Base-by-base conservation (phyloP, 2,113 vertebrate species). In the Bufo bufo region DNA sequence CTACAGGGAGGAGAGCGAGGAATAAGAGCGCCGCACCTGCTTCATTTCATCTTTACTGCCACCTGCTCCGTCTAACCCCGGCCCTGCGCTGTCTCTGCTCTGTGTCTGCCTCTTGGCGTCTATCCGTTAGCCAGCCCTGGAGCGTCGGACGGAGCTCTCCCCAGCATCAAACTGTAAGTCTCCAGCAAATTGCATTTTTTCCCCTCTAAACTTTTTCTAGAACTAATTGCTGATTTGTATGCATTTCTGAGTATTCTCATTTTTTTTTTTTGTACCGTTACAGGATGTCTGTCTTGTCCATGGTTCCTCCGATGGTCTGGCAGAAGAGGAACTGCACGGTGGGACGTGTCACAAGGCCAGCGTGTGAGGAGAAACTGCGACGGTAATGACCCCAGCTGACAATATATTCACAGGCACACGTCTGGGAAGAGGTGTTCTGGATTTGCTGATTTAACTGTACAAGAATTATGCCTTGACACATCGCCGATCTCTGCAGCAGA, bases 161-260 rank as follows among this genome's bases (percentile, higher is more conserved):
- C 52, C n/a, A 50, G 80, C 50, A 71, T 16, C 78, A 65, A 83
- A 58, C 71, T 77, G 87, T 88, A 88, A 88, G 87, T 88, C 10
- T 77, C 2, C n/a, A 88, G 19, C 9, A 61, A 81, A 74, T 6
- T 19, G 11, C 23, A 0, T 86, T 50, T 65, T 85, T 16, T 19
- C 23, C 19, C 0, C 20, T 3, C 5, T 14, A 43, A n/a, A 49
- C 10, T 49, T 82, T 65, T 63, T 20, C 58, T 58, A 4, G 17
- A 43, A 71, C 4, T 50, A 49, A 19, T 17, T 56, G 12, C 77
- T 63, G 12, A 54, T 77, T 23, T 65, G 17, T 63, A 77, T 4
- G 17, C 58, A 50, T 71, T 59, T 56, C 20, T n/a, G 3, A 33
- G n/a, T 77, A 43, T 59, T 66, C 65, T 49, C 49, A 33, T 45